Conservation (phyloP, 2,797 vertebrate species). For the Eospalax fontanierii region DNA sequence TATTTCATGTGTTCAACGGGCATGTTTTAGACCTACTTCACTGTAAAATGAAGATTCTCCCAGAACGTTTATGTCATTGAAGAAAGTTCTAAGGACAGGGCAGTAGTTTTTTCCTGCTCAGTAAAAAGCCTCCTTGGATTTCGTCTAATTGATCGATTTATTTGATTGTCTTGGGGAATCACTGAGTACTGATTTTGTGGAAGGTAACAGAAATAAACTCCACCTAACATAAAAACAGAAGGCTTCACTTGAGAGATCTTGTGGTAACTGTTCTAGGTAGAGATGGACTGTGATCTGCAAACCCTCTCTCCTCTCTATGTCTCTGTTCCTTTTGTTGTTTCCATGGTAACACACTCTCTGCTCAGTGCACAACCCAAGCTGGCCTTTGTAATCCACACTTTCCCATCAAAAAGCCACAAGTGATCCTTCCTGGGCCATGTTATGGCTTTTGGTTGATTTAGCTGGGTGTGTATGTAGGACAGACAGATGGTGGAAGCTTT, state of each 20-base stretch:
- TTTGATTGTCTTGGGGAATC: neutral
- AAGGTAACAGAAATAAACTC: neutral
- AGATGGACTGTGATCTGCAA: rapidly evolving
- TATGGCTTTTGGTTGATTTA: neutral
- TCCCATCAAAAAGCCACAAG: neutral
- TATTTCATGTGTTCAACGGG: too few relatives aligned
- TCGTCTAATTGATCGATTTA: neutral
- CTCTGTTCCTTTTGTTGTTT: neutral
- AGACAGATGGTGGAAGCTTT: neutral
- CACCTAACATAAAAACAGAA: neutral
- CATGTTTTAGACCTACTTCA: neutral
- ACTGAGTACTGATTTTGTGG: neutral
- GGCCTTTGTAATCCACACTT: neutral
- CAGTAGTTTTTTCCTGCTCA: neutral
- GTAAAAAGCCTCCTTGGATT: neutral
- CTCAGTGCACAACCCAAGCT: neutral
- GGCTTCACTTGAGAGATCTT: neutral
- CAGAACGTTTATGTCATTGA: too few relatives aligned
- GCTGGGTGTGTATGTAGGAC: neutral
- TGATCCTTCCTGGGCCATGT: neutral
- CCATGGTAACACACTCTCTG: neutral
- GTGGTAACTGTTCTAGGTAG: neutral
- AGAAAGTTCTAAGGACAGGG: neutral
- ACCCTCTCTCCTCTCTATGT: rapidly evolving
- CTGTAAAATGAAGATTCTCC: neutral